Evolutionary conservation across 2,113 vertebrate species (phyloP).

Genomic region (Spheniscus mendiculus): DNA sequence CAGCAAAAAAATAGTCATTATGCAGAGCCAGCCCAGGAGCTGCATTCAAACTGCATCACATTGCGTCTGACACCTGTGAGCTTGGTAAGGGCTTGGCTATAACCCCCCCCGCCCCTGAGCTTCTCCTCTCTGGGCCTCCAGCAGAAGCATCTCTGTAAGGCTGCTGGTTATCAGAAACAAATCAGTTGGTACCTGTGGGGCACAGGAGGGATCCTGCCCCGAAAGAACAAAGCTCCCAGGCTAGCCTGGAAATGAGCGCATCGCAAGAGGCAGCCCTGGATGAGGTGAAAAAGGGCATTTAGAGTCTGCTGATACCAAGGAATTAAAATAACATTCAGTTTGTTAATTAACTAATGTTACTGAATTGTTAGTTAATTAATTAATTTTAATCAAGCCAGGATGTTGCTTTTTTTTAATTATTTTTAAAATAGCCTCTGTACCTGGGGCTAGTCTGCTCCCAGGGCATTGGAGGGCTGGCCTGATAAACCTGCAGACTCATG

Average conservation of each 20-base stretch:
- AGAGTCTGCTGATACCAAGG: not conserved
- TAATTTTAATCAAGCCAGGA: not conserved
- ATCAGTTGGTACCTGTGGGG: rapidly evolving
- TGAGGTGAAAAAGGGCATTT: not conserved
- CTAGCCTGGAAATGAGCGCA: not conserved
- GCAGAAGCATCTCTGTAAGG: not conserved
- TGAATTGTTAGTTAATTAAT: not conserved
- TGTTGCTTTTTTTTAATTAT: rapidly evolving
- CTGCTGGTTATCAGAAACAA: not conserved
- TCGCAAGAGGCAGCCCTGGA: not conserved
- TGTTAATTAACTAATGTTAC: not conserved
- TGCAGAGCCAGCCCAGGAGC: not conserved
- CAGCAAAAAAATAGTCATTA: not conserved
- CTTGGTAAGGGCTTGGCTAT: not conserved
- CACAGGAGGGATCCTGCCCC: not conserved
- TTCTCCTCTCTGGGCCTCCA: not conserved
- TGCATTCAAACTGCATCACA: not conserved
- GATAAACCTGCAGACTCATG: not conserved
- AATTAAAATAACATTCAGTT: not conserved
- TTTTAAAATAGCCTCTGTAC: not conserved
- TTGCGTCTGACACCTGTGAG: not conserved
- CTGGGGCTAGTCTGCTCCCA: not conserved
- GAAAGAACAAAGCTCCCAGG: not conserved
- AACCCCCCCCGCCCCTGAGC: not conserved
- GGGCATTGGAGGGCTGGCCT: not conserved